Conservation (phyloP, 2,113 vertebrate genomes). For the cattle (Bos taurus) region ARS-UCD2.0 NC_037330.1:50063501-50064000, state of each 20-base stretch:
- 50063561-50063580: not conserved
- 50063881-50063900: not conserved
- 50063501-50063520: not conserved
- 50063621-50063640: not conserved
- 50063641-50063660: not conserved
- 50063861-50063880: not conserved
- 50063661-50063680: not conserved
- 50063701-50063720: not conserved
- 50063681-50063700: not conserved
- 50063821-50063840: not conserved
- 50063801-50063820: not conserved
- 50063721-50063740: not conserved
- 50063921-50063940: not conserved
- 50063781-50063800: not conserved
- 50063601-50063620: not conserved
- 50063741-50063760: not conserved
- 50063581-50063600: not conserved
- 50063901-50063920: not conserved
- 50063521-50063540: not conserved
- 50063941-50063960: not conserved
- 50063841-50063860: not conserved
- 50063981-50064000: not conserved
- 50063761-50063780: not conserved
- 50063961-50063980: not conserved
- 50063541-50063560: slow-evolving; percentile 24